A percentile compares a stretch with the other conserved stretches of the same genome.
phyloP scores from a whole-genome alignment of 2,113 vertebrate genomes.

The Nymphicus hollandicus region DNA sequence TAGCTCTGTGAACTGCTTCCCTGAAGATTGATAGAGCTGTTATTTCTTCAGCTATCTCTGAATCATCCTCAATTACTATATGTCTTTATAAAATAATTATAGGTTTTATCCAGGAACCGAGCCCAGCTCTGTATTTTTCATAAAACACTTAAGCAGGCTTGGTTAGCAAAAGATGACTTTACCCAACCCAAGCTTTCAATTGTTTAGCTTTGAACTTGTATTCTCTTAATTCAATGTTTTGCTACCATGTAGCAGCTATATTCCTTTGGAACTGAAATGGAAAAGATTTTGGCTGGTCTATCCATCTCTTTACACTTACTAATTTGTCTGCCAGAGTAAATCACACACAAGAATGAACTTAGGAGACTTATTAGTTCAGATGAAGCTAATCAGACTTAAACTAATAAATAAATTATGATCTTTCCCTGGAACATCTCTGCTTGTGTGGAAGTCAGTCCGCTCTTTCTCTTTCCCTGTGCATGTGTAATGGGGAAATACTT shows the following conservation, averaged over 20 bases:
- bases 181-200: slow-evolving; percentile 5
- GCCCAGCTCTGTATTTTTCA: background rate
- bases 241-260: background rate
- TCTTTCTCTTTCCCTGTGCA: background rate
- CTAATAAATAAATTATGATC: slow-evolving; percentile 28
- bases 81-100: slow-evolving; percentile 62
- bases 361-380: slow-evolving; percentile 26
- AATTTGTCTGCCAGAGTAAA: slow-evolving; percentile 38
- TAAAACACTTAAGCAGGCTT: background rate
- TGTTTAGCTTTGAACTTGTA: slow-evolving; percentile 32
- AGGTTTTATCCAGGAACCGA: slow-evolving; percentile 42
- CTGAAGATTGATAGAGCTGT: slow-evolving; percentile 52
- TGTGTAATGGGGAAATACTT: background rate
- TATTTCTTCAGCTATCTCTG: slow-evolving; percentile 51
- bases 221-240: slow-evolving; percentile 25
- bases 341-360: background rate
- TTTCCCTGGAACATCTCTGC: background rate
- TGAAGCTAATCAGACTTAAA: slow-evolving; percentile 1
- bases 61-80: slow-evolving; percentile 59
- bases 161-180: slow-evolving; percentile 30
- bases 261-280: background rate
- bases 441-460: background rate
- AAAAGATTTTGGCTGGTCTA: slow-evolving; percentile 14
- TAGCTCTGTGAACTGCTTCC: slow-evolving; percentile 38
- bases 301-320: slow-evolving; percentile 5